These are phyloP conservation scores for Craseonycteris thonglongyai DNA, from an alignment of 2,113 vertebrate genomes.

Conservation along the genomic window DNA sequence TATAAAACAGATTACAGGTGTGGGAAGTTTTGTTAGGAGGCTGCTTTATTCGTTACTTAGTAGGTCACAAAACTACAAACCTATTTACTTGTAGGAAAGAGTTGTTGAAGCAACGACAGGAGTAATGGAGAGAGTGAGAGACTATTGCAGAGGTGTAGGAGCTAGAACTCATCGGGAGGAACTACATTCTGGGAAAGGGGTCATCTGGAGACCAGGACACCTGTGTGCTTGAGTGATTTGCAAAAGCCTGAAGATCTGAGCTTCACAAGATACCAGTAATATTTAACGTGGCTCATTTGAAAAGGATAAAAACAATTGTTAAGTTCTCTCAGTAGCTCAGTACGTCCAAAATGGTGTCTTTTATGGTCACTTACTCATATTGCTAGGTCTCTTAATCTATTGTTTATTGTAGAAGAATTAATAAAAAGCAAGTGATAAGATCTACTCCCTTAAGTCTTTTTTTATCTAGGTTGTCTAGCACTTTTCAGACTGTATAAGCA, in stretches of 20 bases:
- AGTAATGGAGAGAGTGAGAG: background rate
- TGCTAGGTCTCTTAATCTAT: background rate
- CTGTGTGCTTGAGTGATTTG: background rate
- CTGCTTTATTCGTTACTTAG: background rate
- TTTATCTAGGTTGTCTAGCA: background rate
- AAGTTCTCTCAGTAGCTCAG: background rate
- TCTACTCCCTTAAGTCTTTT: background rate
- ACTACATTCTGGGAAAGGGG: background rate
- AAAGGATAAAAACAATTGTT: background rate
- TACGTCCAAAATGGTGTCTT: background rate
- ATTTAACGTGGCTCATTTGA: background rate
- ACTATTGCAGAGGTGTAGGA: background rate
- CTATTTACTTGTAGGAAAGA: background rate
- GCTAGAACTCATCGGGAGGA: background rate
- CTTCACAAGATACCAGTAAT: background rate
- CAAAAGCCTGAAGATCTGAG: background rate
- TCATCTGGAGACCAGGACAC: background rate
- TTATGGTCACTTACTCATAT: background rate
- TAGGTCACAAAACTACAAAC: background rate
- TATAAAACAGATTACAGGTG: background rate
- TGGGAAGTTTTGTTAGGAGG: background rate
- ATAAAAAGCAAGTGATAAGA: background rate
- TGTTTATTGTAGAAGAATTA: background rate
- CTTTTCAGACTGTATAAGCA: background rate
- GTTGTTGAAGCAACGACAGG: background rate